A percentile compares a stretch with the other conserved stretches of the same genome.
Evolutionary conservation across 1,140 invertebrate genomes (phyloP).

Genomic region (Ceratitis capitata): DNA sequence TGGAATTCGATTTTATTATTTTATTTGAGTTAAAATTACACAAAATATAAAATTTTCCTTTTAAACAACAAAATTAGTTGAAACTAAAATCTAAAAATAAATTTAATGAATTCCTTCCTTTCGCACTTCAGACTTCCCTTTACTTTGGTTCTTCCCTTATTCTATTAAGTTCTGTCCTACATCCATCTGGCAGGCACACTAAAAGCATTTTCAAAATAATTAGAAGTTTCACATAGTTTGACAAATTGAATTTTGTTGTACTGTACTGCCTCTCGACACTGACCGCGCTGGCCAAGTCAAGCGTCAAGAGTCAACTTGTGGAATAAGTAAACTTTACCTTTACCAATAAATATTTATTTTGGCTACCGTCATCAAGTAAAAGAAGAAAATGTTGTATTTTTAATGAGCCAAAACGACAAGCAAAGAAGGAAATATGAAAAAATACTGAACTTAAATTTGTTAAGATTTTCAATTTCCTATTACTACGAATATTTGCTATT

Average conservation of each 20-base stretch:
- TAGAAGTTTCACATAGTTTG: background rate
- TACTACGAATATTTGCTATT: background rate
- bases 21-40: too few species aligned
- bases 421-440: background rate
- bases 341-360: background rate
- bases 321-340: background rate
- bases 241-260: background rate
- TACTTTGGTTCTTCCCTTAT: too few species aligned
- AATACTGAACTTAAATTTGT: background rate
- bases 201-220: background rate
- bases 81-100: too few species aligned
- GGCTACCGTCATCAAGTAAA: background rate
- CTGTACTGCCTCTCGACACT: background rate
- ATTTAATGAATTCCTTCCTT: too few species aligned
- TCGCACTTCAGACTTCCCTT: too few species aligned
- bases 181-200: too few species aligned
- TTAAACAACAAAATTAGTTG: too few species aligned
- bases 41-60: too few species aligned
- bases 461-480: background rate
- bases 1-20: too few species aligned
- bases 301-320: background rate
- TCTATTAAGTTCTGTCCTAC: too few species aligned
- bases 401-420: background rate
- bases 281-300: background rate
- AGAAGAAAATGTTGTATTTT: background rate